A percentile compares a stretch with the other conserved stretches of the same genome.
phyloP scores from a whole-genome alignment of 2,888 invertebrate species.

The Drosophila lacicola region DNA sequence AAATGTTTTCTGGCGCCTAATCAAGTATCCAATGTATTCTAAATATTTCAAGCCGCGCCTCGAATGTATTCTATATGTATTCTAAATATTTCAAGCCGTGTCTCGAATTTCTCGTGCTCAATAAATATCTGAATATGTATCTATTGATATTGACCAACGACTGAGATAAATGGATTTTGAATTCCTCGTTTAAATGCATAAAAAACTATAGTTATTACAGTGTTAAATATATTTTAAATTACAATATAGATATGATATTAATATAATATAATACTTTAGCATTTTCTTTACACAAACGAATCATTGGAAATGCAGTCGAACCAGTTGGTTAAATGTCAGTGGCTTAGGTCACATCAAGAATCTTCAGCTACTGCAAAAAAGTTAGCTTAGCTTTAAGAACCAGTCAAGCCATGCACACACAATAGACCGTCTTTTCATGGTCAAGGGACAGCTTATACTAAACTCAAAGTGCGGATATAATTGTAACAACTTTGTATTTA shows the following conservation, averaged over 20 bases:
- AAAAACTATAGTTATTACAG: neutral
- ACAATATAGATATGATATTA: slow-evolving; percentile 6
- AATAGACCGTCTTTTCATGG: slow-evolving; percentile 52
- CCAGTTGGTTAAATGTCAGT: slow-evolving; percentile 76
- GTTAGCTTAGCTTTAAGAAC: neutral
- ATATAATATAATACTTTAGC: neutral
- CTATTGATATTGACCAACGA: too few species aligned
- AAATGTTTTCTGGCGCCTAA: too few species aligned
- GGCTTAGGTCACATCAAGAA: slow-evolving; percentile 65
- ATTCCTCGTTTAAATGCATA: neutral
- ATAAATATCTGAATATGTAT: too few species aligned
- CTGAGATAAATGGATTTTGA: too few species aligned
- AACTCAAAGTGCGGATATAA: slow-evolving; percentile 1
- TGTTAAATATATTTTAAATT: neutral
- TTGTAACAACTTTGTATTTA: neutral
- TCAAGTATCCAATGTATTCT: too few species aligned
- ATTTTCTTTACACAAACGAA: neutral
- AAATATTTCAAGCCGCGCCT: too few species aligned
- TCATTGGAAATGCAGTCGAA: slow-evolving; percentile 40
- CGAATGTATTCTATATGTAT: too few species aligned
- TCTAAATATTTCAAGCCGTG: too few species aligned
- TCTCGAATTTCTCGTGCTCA: too few species aligned
- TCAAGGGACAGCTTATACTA: slow-evolving; percentile 59
- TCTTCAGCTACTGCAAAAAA: slow-evolving; percentile 41
- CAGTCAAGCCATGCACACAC: slow-evolving; percentile 5